A percentile compares a stretch with the other conserved stretches of the same genome.
phyloP scores from a whole-genome alignment of 2,797 vertebrate species.

The Onychomys torridus region DNA sequence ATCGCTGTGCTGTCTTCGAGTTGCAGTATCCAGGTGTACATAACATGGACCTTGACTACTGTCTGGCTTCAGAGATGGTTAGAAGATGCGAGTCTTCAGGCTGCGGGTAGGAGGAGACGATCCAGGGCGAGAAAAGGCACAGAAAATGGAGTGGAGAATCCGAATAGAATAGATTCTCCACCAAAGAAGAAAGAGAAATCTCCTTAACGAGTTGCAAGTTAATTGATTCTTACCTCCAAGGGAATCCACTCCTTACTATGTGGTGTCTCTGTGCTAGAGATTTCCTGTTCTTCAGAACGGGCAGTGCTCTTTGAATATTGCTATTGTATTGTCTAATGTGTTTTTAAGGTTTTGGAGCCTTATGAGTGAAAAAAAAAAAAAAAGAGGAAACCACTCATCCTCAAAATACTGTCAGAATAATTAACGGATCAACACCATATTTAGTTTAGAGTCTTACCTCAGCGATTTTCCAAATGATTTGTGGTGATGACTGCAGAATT shows the following conservation, averaged over 20 bases:
- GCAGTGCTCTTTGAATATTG: conserved; percentile 84
- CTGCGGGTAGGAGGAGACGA: conserved; percentile 92
- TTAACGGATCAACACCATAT: conserved; percentile 65
- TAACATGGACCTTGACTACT: conserved; percentile 99
- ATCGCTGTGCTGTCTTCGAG: conserved; percentile 95
- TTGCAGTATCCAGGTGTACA: conserved; percentile 96
- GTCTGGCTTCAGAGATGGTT: conserved; percentile 96
- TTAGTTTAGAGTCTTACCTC: conserved; percentile 78
- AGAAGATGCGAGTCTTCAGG: conserved; percentile 89
- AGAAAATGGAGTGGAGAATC: conserved; percentile 95
- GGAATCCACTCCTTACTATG: conserved; percentile 86
- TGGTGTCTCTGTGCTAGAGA: conserved; percentile 83
- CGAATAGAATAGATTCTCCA: conserved; percentile 93
- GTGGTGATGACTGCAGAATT: conserved; percentile 65
- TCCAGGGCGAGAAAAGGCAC: conserved; percentile 94
- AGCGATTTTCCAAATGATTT: conserved; percentile 81
- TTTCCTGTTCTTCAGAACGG: conserved; percentile 85
- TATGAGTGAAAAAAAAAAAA: not conserved
- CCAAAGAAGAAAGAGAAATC: conserved; percentile 95
- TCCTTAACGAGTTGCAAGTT: conserved; percentile 87
- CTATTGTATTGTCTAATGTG: conserved; percentile 81
- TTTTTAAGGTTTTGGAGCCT: conserved; percentile 58
- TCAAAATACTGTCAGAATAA: conserved; percentile 73
- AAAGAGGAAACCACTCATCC: conserved; percentile 70
- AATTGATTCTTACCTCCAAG: conserved; percentile 86